These are phyloP conservation scores for Ceuthmochares aereus DNA, from an alignment of 2,113 vertebrate species.

Conservation along the genomic window DNA sequence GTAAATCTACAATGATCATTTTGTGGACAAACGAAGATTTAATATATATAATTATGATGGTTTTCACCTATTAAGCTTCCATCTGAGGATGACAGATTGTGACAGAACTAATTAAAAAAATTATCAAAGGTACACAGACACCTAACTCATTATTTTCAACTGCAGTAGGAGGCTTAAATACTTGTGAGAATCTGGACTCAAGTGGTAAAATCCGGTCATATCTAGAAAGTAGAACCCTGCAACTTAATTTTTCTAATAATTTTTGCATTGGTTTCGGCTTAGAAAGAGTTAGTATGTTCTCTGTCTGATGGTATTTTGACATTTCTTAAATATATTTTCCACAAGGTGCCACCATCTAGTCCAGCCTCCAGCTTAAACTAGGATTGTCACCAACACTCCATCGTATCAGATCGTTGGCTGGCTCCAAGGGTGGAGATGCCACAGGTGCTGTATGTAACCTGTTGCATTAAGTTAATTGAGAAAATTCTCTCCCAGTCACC, in stretches of 20 bases:
- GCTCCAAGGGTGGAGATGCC: not conserved
- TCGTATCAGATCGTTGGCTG: rapidly evolving
- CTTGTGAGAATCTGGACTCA: not conserved
- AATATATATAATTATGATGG: not conserved
- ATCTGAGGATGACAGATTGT: not conserved
- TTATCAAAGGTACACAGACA: not conserved
- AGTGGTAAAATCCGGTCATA: not conserved
- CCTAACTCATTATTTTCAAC: not conserved
- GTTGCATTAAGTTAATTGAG: not conserved
- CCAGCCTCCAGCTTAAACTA: not conserved
- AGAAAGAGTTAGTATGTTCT: not conserved
- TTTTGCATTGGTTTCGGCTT: not conserved
- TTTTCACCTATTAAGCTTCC: not conserved
- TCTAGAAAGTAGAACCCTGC: not conserved
- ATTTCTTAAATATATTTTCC: not conserved
- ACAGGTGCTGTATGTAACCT: not conserved
- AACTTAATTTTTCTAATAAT: not conserved
- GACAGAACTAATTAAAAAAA: not conserved
- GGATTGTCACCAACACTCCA: rapidly evolving
- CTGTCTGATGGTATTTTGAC: not conserved
- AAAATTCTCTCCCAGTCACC: not conserved
- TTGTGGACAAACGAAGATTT: not conserved
- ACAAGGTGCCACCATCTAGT: not conserved
- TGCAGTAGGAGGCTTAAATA: not conserved
- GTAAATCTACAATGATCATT: not conserved